Base-by-base conservation (phyloP, 2,113 vertebrate genomes). In the Pyrgilauda ruficollis region DNA sequence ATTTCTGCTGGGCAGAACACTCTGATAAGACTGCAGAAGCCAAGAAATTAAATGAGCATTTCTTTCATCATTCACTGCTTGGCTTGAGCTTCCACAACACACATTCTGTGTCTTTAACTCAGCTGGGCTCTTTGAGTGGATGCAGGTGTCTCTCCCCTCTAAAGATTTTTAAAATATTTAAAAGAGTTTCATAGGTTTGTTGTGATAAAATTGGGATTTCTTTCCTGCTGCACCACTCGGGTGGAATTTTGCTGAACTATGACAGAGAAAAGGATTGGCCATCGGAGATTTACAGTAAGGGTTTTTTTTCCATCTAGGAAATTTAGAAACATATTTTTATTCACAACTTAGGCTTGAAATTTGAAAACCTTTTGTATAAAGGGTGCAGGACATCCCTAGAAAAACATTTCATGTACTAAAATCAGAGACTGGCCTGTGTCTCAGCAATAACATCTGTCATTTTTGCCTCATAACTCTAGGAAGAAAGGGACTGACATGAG, bases 11-110 rank as follows among this genome's bases (percentile, higher is more conserved):
- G 62, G 78, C 52, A 94, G 78, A 83, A 62, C 52, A 64, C 59
- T 81, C 52, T 87, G 85, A 92, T 93, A 91, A 93, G 83, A 33
- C 52, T 50, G 79, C 61, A 94, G 83, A 96, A 96, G 87, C 89
- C 90, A 95, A 94, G 87, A 96, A 93, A 67, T 59, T 73, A 88
- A 90, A 93, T 33, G 55, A 83, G 24, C 5, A 0, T 1, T 75
- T 79, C 56, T 84, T 94, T 78, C 53, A 56, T 74, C 43, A 19
- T 90, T 85, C 64, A 18, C 30, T 90, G 15, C 50, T 92, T 74
- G 63, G 41, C 62, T 55, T 74, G 64, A 94, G 28, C 87, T 95
- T 91, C 90, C 28, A 73, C 35, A 87, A 49, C 31, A 50, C 35
- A 72, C 43, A 75, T 4, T 90, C 47, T 67, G 23, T 53, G 41